Evolutionary conservation across 1,140 invertebrate species (phyloP).

Genomic region (Drosophila pallidifrons): DNA sequence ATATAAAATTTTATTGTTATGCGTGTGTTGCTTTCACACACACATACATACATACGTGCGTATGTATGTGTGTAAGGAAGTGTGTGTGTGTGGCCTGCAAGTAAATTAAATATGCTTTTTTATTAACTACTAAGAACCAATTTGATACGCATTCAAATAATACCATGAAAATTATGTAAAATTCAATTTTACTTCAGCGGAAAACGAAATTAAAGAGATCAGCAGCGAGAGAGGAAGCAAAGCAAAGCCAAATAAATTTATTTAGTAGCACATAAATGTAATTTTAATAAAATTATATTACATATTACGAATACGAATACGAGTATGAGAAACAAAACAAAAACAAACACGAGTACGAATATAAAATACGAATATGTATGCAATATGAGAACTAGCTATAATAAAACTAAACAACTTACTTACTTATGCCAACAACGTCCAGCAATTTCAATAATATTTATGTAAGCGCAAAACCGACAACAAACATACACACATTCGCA

Average conservation of each 20-base stretch:
- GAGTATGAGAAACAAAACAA: constrained; percentile 1
- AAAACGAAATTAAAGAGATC: constrained; percentile 13
- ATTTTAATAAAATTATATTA: constrained; percentile 70
- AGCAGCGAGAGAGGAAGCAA: constrained; percentile 22
- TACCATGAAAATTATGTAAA: constrained; percentile 73
- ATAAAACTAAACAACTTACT: constrained; percentile 75
- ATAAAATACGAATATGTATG: constrained; percentile 21
- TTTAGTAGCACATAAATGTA: constrained; percentile 71
- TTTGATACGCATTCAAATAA: constrained; percentile 83
- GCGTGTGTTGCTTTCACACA: constrained; percentile 54
- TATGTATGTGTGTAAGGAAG: constrained; percentile 4
- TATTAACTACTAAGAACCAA: constrained; percentile 84
- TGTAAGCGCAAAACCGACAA: constrained; percentile 53
- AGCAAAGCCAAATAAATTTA: constrained; percentile 80
- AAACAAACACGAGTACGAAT: constrained; percentile 30
- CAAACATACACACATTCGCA: constrained; percentile 11
- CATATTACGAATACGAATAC: constrained; percentile 40
- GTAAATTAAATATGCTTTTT: constrained; percentile 83
- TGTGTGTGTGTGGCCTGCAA: constrained; percentile 53
- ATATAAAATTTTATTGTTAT: constrained; percentile 84
- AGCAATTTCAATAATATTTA: constrained; percentile 80
- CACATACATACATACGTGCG: constrained; percentile 3
- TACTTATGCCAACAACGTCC: constrained; percentile 82
- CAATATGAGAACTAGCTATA: constrained; percentile 45
- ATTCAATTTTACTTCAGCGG: constrained; percentile 72